Percentiles rank a stretch among this genome's conserved stretches.
Evolutionary conservation across 2,888 invertebrate genomes (phyloP).

Genomic region (Oligia fasciuncula): DNA sequence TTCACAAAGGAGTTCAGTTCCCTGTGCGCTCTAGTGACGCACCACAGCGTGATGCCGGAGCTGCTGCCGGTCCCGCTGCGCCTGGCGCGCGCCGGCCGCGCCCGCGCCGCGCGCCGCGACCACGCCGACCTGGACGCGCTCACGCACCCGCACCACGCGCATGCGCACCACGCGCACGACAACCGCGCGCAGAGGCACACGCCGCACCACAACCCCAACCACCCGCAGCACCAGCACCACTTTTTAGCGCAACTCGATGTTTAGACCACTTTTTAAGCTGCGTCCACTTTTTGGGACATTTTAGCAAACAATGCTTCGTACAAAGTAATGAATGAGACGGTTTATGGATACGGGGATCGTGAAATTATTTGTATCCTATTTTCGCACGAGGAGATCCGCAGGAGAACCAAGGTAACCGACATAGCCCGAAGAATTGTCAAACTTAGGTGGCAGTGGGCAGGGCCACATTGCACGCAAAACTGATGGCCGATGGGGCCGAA

Average conservation of each 20-base stretch:
- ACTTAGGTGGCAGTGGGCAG: no score
- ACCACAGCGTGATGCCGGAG: constrained; percentile 99
- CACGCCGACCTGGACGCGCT: constrained; percentile 41
- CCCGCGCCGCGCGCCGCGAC: constrained; percentile 74
- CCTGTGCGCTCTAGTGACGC: constrained; percentile 97
- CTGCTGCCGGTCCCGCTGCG: constrained; percentile 97
- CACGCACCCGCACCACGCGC: constrained; percentile 65
- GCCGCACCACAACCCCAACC: constrained; percentile 38
- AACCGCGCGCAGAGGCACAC: constrained; percentile 29
- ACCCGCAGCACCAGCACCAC: constrained; percentile 54
- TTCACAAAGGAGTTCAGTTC: constrained; percentile 99
- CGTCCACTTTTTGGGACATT: neutral
- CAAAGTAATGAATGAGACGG: neutral
- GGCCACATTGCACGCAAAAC: no score
- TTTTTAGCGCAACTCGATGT: constrained; percentile 55
- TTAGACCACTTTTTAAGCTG: constrained; percentile 6
- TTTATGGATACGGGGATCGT: neutral
- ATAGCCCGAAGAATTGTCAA: no score
- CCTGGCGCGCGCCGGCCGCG: constrained; percentile 87
- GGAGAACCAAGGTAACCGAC: no score
- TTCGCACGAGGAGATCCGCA: no score
- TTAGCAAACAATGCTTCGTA: neutral
- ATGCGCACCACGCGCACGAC: constrained; percentile 55
- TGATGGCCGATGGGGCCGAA: no score
- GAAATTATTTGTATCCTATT: neutral